These are phyloP conservation scores for Nilaparvata lugens DNA, from an alignment of 1,140 invertebrate species.

Conservation along the genomic window DNA sequence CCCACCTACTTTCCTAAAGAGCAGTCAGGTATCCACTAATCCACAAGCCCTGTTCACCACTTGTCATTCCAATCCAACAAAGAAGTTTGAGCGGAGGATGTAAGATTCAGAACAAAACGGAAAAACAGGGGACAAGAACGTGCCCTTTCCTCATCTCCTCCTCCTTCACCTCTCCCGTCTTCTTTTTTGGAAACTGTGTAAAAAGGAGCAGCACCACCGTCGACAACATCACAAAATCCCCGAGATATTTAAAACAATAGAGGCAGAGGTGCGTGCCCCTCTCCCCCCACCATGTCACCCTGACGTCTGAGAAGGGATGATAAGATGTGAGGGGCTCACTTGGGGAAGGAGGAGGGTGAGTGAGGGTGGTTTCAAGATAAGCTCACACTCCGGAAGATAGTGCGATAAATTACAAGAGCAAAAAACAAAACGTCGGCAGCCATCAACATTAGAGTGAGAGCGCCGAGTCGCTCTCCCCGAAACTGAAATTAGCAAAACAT, in stretches of 20 bases:
- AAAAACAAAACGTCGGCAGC: slow-evolving; percentile 12
- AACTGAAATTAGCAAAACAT: slow-evolving; percentile 16
- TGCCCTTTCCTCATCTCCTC: too few species aligned
- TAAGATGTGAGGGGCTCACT: background rate
- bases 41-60: too few species aligned
- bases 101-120: too few species aligned
- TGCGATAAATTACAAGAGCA: slow-evolving; percentile 13
- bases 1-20: too few species aligned
- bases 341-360: background rate
- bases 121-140: too few species aligned
- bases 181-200: too few species aligned
- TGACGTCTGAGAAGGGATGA: background rate
- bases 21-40: too few species aligned
- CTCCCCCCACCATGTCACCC: too few species aligned
- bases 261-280: background rate
- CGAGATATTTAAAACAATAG: slow-evolving; percentile 4
- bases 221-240: slow-evolving; percentile 1
- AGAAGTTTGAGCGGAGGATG: too few species aligned
- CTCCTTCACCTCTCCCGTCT: too few species aligned
- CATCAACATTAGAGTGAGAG: background rate
- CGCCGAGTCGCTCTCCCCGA: background rate
- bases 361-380: slow-evolving; percentile 15
- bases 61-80: too few species aligned
- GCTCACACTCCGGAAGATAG: slow-evolving; percentile 15
- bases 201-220: too few species aligned